Evolutionary conservation across 2,113 vertebrate species (phyloP).

Genomic region (Catharus fuscescens): DNA sequence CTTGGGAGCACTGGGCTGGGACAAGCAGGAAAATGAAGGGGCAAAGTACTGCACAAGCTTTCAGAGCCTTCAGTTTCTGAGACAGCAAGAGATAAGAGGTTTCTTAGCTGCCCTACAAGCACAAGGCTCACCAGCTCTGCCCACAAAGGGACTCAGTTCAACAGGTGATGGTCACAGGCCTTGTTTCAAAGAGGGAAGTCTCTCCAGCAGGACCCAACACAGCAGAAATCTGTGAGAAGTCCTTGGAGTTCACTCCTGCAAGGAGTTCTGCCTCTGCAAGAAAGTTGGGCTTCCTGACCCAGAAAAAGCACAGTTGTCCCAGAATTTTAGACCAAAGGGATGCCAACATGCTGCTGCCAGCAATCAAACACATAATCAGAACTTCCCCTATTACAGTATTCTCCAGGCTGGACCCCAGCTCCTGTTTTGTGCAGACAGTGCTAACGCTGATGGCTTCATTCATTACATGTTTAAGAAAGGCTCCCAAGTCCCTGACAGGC

Average conservation of each 20-base stretch:
- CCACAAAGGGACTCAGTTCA: background rate
- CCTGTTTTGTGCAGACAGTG: background rate
- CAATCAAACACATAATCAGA: background rate
- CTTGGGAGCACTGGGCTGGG: too few species aligned
- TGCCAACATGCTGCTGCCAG: background rate
- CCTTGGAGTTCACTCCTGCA: background rate
- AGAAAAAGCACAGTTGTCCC: background rate
- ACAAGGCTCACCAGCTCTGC: background rate
- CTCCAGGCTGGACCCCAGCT: background rate
- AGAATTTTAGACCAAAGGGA: background rate
- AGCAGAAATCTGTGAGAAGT: background rate
- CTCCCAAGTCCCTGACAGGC: background rate
- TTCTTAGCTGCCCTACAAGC: background rate
- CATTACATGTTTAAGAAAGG: constrained; percentile 21
- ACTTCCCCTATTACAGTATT: background rate
- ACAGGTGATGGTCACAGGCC: background rate
- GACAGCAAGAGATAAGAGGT: background rate
- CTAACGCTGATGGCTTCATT: constrained; percentile 63
- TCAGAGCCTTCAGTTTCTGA: background rate
- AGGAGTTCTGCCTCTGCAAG: background rate
- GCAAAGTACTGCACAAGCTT: background rate
- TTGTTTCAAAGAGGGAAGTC: background rate
- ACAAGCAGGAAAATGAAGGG: background rate
- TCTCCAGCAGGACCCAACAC: background rate
- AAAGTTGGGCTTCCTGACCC: background rate